Percentiles rank a stretch among this genome's conserved stretches.
phyloP scores from a whole-genome alignment of 35 echinoderm and acorn worm species.

The Strongylocentrotus purpuratus region DNA sequence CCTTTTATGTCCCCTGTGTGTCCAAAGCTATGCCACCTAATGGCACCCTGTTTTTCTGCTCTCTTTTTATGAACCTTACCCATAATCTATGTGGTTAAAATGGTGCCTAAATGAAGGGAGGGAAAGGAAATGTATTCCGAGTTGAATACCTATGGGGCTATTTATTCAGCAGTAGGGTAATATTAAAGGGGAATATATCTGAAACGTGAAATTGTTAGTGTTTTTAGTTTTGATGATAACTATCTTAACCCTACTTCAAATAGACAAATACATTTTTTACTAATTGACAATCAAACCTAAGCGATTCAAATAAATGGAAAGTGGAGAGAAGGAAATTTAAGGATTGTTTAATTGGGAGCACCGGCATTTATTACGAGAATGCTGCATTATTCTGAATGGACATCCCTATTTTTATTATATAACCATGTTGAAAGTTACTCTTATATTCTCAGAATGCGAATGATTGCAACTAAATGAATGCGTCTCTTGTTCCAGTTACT shows the following conservation, averaged over 20 bases:
- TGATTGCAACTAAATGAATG: not conserved
- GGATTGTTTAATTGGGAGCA: not conserved
- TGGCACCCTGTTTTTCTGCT: not conserved
- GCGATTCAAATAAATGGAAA: not conserved
- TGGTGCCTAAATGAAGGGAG: not conserved
- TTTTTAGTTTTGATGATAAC: too few relatives aligned
- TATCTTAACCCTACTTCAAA: not conserved
- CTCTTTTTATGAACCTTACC: not conserved
- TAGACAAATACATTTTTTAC: not conserved
- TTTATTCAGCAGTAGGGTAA: too few relatives aligned
- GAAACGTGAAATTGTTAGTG: too few relatives aligned
- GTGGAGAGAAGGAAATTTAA: not conserved
- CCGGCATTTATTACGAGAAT: not conserved
- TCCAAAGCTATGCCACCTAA: not conserved
- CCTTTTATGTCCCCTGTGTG: not conserved
- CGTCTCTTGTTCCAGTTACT: not conserved
- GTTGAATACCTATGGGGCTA: too few relatives aligned
- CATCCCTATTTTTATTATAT: not conserved
- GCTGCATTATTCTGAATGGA: not conserved
- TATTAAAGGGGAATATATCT: too few relatives aligned
- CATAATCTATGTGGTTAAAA: not conserved
- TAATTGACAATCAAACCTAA: not conserved
- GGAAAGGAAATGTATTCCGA: too few relatives aligned
- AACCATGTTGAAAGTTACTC: not conserved
- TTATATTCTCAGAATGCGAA: not conserved